Evolutionary conservation across 2,888 invertebrate genomes (phyloP).

Genomic region (Synanthedon formicaeformis): DNA sequence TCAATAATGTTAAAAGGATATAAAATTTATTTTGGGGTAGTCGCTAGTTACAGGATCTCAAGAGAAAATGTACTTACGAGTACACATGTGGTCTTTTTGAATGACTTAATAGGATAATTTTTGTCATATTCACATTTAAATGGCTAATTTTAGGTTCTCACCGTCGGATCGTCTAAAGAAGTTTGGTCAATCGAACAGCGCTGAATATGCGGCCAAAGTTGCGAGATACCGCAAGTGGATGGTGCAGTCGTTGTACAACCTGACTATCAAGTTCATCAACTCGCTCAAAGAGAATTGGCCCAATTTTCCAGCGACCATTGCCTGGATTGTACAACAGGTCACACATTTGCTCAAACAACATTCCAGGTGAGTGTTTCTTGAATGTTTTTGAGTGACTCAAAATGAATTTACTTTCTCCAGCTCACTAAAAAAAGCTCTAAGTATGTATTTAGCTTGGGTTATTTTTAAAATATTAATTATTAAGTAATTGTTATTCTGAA

Average conservation of each 20-base stretch:
- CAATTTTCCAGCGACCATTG: constrained; percentile 89
- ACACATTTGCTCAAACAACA: constrained; percentile 68
- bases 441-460: too few species aligned
- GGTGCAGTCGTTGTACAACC: constrained; percentile 80
- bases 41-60: too few species aligned
- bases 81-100: too few species aligned
- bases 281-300: constrained; percentile 87
- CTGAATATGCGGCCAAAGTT: constrained; percentile 79
- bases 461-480: too few species aligned
- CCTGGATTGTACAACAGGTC: constrained; percentile 92
- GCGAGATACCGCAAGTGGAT: constrained; percentile 84
- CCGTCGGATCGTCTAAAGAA: constrained; percentile 71
- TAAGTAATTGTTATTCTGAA: too few species aligned
- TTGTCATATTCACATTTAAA: too few species aligned
- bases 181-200: constrained; percentile 82
- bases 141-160: constrained; percentile 32
- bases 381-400: neutral
- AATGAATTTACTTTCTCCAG: neutral
- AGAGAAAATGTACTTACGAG: too few species aligned
- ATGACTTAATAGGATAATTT: too few species aligned
- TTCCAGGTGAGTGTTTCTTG: constrained; percentile 31
- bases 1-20: too few species aligned
- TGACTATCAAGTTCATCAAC: constrained; percentile 84
- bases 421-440: neutral
- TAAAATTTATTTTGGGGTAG: too few species aligned